Evolutionary conservation across 2,888 invertebrate species (phyloP), one percentile per base, ranked within the genome.

Genomic region (Chironomus riparius): DNA sequence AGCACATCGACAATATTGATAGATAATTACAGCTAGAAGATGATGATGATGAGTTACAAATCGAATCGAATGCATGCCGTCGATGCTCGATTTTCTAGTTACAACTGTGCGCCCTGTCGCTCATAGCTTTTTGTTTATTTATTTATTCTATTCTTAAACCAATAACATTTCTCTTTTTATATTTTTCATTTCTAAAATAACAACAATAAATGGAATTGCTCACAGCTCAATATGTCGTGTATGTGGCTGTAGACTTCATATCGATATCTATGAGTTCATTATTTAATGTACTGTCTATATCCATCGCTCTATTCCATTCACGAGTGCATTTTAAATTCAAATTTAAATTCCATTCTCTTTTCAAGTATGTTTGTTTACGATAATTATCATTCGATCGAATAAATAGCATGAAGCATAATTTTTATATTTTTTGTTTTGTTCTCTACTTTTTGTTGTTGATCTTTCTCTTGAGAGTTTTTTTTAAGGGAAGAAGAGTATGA

Each of bases 111-210:
- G 47, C 47, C 47, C 68, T 48, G 15, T 47, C 21, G 47, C 21
- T 71, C 50, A 56, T 21, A 22, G 12, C 71, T 50, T 47, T 70
- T 38, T 71, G 71, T 71, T 71, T 71, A 71, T 71, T 71, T 71
- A 71, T 71, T 71, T 56, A 50, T n/a, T 71, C 15, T 69, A 28
- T 18, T 69, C 38, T 6, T 50, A 7, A 48, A 47, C 70, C 70
- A 47, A 47, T 47, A 70, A 70, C 38, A 38, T 56, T 18, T 56
- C 56, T 18, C 18, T 56, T 50, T 48, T 50, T 48, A 15, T 50
- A 50, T 50, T 50, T 56, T 56, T 18, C n/a, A 56, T 56, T 56
- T 56, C 56, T 56, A 56, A 56, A 56, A 56, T 56, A 56, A 56
- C 18, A 56, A 56, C n/a, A 56, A 56, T 56, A 56, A 50, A n/a